Base-by-base conservation (phyloP, 2,888 invertebrate species). In the Trisateles emortualis region DNA sequence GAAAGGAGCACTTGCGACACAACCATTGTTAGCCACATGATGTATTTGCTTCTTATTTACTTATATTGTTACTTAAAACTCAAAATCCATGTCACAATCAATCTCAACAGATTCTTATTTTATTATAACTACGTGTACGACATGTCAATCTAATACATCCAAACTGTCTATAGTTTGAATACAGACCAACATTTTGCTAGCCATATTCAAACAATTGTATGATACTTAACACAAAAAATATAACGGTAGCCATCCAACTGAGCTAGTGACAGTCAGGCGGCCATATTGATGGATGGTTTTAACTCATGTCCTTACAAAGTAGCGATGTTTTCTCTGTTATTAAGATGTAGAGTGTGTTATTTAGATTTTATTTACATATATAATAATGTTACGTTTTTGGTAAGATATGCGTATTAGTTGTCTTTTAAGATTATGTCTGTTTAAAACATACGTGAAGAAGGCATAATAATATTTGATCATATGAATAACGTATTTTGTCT, bases 251-350 rank as follows among this genome's bases (percentile, higher is more conserved):
- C 36, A 45, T 62, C 62, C 67, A 56, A 56, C 54, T 52, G 49
- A 41, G 61, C 45, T 33, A 67, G 40, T 59, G 65, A 68, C 65
- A 59, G 54, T 26, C 44, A 19, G 17, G 42, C 35, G 16, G 44
- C 45, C 53, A 55, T 50, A 14, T 53, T 72, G 72, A 72, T 72
- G 58, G 72, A 72, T 72, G 59, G 59, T 59, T 69, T 51, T 52
- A 58, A 52, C 46, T 38, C 51, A 54, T 38, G 35, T 17, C 42
- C 22, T 45, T 30, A 47, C 38, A 39, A 38, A 26, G 38, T 43
- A n/a, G 42, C 43, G 5, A 32, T 43, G 32, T 46, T 29, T 45
- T 41, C 45, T 45, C n/a, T 9, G 16, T 2, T 26, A 36, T 10
- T 13, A 24, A 24, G 22, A 17, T 22, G 22, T 13, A 11, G 45